Evolutionary conservation across 2,113 vertebrate species (phyloP).

Genomic region (Poicephalus gulielmi): DNA sequence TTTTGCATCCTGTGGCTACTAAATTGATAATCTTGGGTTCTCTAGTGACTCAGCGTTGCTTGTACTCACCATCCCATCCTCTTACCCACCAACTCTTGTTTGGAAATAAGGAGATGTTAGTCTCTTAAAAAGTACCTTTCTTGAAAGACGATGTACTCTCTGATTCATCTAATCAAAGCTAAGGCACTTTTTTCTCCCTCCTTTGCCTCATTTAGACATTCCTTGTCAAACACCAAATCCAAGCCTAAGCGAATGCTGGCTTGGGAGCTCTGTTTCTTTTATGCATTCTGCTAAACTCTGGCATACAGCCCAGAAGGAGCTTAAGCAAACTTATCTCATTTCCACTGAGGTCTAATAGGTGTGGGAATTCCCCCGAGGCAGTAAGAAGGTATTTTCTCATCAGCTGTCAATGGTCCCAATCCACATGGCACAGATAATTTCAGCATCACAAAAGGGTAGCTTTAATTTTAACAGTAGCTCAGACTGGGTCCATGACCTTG

Average conservation of each 20-base stretch:
- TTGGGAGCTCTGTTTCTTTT: conserved; percentile 46
- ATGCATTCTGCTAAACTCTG: conserved; percentile 39
- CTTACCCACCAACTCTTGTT: not conserved
- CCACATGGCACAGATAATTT: conserved; percentile 24
- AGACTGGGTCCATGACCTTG: conserved; percentile 19
- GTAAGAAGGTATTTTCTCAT: conserved; percentile 63
- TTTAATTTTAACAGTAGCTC: conserved; percentile 31
- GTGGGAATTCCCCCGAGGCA: conserved; percentile 32
- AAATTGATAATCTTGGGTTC: not conserved
- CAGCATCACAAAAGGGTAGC: not conserved
- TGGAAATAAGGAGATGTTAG: not conserved
- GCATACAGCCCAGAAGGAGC: conserved; percentile 40
- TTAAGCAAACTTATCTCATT: conserved; percentile 62
- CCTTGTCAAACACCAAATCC: conserved; percentile 40
- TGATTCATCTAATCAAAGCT: conserved; percentile 27
- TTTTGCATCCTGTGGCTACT: not conserved
- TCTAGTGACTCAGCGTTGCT: not conserved
- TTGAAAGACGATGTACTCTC: not conserved
- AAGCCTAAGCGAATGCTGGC: conserved; percentile 37
- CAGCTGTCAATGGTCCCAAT: conserved; percentile 51
- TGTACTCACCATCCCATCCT: not conserved
- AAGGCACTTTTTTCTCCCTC: not conserved
- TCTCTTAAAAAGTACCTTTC: conserved; percentile 18
- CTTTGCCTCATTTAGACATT: conserved; percentile 11
- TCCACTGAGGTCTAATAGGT: conserved; percentile 49